phyloP scores from a whole-genome alignment of 2,888 invertebrate species.

The Coenonympha glycerion region DNA sequence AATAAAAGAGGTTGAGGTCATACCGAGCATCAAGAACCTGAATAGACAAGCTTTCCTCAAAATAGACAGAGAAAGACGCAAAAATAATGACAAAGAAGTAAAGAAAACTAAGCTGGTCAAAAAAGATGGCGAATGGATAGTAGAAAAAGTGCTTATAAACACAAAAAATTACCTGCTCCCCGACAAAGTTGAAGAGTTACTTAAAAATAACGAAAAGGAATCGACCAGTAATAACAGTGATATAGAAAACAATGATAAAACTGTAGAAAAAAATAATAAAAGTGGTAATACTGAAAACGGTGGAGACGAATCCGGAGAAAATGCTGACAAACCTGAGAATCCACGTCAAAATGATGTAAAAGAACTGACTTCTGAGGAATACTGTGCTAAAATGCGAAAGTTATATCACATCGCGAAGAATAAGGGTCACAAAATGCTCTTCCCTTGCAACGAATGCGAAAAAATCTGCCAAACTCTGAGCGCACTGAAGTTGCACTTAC shows the following conservation, averaged over 20 bases:
- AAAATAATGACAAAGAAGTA: conserved; percentile 35
- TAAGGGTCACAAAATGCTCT: conserved; percentile 45
- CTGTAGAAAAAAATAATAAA: neutral
- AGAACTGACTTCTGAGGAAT: conserved; percentile 27
- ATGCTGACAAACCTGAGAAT: neutral
- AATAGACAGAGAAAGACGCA: conserved; percentile 44
- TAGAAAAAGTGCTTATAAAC: conserved; percentile 42
- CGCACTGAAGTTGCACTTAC: conserved; percentile 49
- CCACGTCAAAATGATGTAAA: neutral
- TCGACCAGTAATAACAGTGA: neutral
- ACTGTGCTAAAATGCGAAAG: conserved; percentile 44
- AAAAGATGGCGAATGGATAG: conserved; percentile 51
- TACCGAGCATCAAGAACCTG: conserved; percentile 53
- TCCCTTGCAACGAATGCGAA: conserved; percentile 53
- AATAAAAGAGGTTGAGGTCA: conserved; percentile 45
- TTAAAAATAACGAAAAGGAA: neutral
- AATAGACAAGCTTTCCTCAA: conserved; percentile 47
- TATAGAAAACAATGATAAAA: neutral
- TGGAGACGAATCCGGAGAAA: neutral
- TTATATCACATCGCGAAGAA: conserved; percentile 43
- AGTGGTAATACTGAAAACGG: neutral
- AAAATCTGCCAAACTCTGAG: conserved; percentile 53
- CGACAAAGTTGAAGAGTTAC: conserved; percentile 19
- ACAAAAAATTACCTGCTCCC: conserved; percentile 22
- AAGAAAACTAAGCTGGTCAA: conserved; percentile 49